phyloP scores from a whole-genome alignment of 53 echinoderm and acorn worm genomes.

The Hippasteria phrygiana region DNA sequence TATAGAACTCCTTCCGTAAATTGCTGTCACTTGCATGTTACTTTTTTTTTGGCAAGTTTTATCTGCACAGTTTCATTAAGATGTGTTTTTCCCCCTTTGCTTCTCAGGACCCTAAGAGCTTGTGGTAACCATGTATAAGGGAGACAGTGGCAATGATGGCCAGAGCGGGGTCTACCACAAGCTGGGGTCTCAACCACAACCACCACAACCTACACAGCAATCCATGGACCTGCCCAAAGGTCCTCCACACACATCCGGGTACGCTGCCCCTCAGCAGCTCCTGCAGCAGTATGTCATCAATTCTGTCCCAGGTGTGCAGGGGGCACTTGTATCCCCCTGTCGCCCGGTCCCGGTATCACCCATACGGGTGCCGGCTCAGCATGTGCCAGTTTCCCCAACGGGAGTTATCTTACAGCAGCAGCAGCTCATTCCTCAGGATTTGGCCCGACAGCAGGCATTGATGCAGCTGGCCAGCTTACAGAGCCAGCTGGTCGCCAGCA shows the following conservation, averaged over 20 bases:
- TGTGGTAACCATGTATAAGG: constrained; percentile 68
- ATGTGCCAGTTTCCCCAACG: constrained; percentile 20
- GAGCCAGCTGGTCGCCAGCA: constrained; percentile 42
- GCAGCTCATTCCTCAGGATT: constrained; percentile 65
- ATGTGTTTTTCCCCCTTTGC: not conserved
- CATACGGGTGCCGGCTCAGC: constrained; percentile 48
- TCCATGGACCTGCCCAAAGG: constrained; percentile 50
- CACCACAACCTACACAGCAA: constrained; percentile 41
- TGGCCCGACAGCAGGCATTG: constrained; percentile 67
- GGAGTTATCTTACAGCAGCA: constrained; percentile 58
- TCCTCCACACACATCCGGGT: constrained; percentile 60
- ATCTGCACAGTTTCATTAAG: not conserved
- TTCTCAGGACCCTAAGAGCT: constrained; percentile 57
- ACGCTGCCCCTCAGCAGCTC: constrained; percentile 46
- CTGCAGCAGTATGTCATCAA: constrained; percentile 55
- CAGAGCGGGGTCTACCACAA: constrained; percentile 61
- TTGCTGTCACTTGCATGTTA: too few relatives aligned
- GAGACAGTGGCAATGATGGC: constrained; percentile 46
- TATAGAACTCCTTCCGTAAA: too few relatives aligned
- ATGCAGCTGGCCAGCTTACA: constrained; percentile 58
- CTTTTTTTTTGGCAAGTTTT: not conserved
- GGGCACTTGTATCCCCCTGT: constrained; percentile 25
- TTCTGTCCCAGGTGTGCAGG: constrained; percentile 44
- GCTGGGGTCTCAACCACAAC: constrained; percentile 61
- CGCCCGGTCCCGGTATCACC: constrained; percentile 30